Evolutionary conservation across 2,113 vertebrate genomes (phyloP).

Genomic region (Corydoras maculifer): DNA sequence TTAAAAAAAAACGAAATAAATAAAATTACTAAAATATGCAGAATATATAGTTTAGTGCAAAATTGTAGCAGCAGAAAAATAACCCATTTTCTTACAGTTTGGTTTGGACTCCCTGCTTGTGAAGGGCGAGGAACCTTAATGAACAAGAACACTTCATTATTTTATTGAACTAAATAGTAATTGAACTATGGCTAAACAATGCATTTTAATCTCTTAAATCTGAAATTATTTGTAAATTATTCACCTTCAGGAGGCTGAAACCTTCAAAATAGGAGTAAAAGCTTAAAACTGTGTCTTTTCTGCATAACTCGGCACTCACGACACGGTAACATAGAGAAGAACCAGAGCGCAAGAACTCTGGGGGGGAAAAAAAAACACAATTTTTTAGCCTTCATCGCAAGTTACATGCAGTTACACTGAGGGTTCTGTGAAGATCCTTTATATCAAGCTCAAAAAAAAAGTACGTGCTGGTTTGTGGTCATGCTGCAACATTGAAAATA

Average conservation of each 20-base stretch:
- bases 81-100: conserved; percentile 47
- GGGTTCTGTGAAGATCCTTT: not conserved
- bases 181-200: not conserved
- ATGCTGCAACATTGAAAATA: no score
- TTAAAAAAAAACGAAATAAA: not conserved
- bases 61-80: not conserved
- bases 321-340: conserved; percentile 56
- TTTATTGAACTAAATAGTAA: not conserved
- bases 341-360: conserved; percentile 62
- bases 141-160: not conserved
- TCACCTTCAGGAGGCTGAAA: conserved; percentile 58
- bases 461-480: no score
- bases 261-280: conserved; percentile 54
- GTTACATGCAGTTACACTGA: not conserved
- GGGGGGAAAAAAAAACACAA: not conserved
- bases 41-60: not conserved
- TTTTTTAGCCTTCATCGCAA: not conserved
- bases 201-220: not conserved
- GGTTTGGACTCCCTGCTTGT: conserved; percentile 35
- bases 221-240: not conserved
- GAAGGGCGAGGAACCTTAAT: conserved; percentile 54
- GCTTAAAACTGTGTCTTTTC: conserved; percentile 50
- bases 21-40: not conserved
- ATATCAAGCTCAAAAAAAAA: no score
- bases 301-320: conserved; percentile 55